Conservation (phyloP, 2,797 vertebrate genomes). For the Urocyon cinereoargenteus region DNA sequence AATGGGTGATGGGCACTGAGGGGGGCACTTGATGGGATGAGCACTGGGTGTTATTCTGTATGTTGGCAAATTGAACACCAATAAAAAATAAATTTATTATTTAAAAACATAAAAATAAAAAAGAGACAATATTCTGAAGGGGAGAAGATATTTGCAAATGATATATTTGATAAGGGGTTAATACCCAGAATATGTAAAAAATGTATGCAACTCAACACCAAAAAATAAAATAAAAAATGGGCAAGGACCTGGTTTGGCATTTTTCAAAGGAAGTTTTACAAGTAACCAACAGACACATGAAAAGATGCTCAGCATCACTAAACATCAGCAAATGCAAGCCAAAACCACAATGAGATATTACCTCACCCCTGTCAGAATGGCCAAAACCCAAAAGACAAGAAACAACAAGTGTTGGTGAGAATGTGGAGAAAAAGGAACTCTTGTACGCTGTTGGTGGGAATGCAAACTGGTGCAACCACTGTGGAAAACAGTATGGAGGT, state of each 20-base stretch:
- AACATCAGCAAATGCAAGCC: not conserved
- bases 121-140: not conserved
- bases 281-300: not conserved
- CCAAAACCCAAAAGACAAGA: not conserved
- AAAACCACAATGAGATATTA: not conserved
- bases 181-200: not conserved
- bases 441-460: not conserved
- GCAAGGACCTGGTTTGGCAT: not conserved
- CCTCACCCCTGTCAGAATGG: not conserved
- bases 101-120: not conserved
- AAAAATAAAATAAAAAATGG: not conserved
- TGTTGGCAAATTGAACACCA: too few species aligned
- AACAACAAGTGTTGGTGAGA: not conserved
- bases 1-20: too few species aligned
- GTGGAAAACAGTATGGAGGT: not conserved
- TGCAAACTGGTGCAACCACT: not conserved
- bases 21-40: too few species aligned
- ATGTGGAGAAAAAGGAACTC: not conserved
- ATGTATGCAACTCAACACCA: not conserved
- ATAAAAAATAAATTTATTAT: too few species aligned
- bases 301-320: not conserved
- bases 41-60: too few species aligned
- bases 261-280: not conserved
- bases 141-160: not conserved
- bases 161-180: not conserved